A percentile compares a stretch with the other conserved stretches of the same genome.
Evolutionary conservation across 2,888 invertebrate genomes (phyloP).

Genomic region (Lasioglossum zephyrum): DNA sequence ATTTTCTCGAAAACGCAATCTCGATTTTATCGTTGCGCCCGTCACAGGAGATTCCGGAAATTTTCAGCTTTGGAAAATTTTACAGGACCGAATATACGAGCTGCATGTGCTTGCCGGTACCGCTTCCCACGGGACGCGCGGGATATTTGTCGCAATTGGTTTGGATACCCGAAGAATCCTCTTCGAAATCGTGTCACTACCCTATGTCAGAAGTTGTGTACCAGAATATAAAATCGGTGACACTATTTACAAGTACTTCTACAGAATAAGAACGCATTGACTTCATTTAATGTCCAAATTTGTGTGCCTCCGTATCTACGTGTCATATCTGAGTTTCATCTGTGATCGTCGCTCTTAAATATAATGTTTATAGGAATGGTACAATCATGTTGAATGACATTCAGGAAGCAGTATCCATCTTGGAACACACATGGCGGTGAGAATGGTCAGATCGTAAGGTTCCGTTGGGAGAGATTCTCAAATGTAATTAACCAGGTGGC

Average conservation of each 20-base stretch:
- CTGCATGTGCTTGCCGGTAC: slow-evolving; percentile 7
- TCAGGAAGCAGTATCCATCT: neutral
- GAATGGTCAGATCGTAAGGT: neutral
- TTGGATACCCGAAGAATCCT: slow-evolving; percentile 17
- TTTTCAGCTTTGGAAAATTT: slow-evolving; percentile 15
- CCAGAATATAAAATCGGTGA: neutral
- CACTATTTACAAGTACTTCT: no score
- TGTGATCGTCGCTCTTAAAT: neutral
- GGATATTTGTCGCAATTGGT: slow-evolving; percentile 32
- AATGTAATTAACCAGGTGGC: neutral
- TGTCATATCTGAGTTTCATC: neutral
- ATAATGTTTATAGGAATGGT: no score
- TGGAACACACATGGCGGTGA: neutral
- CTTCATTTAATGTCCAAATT: no score
- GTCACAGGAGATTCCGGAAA: slow-evolving; percentile 28
- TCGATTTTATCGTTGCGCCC: slow-evolving; percentile 18
- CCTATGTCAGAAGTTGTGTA: slow-evolving; percentile 6
- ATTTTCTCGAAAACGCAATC: slow-evolving; percentile 13
- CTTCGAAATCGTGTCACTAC: neutral
- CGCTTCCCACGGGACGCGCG: slow-evolving; percentile 9
- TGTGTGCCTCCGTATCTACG: no score
- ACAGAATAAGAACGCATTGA: neutral
- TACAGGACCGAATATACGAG: neutral
- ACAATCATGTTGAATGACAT: neutral
- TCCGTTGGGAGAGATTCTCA: neutral